Evolutionary conservation across 2,888 invertebrate genomes (phyloP), one percentile per base, ranked within the genome.

Genomic region (Pandemis corylana): DNA sequence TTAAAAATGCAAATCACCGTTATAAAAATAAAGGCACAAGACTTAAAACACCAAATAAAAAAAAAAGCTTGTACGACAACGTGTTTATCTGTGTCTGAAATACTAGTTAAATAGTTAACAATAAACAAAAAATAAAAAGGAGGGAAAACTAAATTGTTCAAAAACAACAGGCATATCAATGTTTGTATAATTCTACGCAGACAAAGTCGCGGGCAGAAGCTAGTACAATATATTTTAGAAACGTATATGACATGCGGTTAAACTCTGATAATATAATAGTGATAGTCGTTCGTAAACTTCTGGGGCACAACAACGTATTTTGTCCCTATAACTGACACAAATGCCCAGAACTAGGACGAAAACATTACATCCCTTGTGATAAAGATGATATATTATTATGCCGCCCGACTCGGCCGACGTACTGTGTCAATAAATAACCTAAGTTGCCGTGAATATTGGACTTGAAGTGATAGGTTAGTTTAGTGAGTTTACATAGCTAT

Each of bases 331-430:
- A 20, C 15, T 56, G 15, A 56, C 56, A 9, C 20, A 28, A 59
- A 59, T 12, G 59, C 59, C 59, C 12, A 59, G 28, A 59, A 59
- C 59, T 59, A 20, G 28, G 12, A 28, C 59, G 59, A 59, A 59
- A 59, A 59, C 28, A 59, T 59, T n/a, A 59, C 28, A 28, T 28
- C 59, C 59, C 59, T 28, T 10, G 59, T 28, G 59, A 59, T 65
- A 65, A 65, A 65, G 13, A 65, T 65, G 65, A 49, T 65, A 49
- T 65, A 65, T 64, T 44, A 64, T 36, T 46, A 46, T 65, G 46
- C 46, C 28, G 3, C 65, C 28, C 28, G 28, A 65, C 28, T 65
- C 13, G 49, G 28, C 49, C 65, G 36, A 49, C 65, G 49, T 49
- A 49, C 65, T 65, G 49, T 36, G 46, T 49, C 65, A 20, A 65